phyloP scores from a whole-genome alignment of 1,140 invertebrate species.

The Platorchestia sp. region DNA sequence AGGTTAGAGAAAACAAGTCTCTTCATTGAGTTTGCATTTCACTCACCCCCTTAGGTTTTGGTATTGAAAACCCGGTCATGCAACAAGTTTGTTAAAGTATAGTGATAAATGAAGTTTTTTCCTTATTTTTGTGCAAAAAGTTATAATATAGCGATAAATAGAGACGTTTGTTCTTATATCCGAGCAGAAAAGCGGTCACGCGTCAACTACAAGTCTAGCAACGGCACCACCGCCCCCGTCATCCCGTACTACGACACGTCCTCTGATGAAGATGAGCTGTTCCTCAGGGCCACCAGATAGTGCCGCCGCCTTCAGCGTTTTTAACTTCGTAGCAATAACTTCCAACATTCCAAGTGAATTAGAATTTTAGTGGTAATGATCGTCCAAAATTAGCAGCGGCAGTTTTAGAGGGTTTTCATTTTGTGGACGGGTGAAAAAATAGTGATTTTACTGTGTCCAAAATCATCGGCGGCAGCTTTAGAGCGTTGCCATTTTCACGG shows the following conservation, averaged over 20 bases:
- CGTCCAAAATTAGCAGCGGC: not conserved
- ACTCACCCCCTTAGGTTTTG: no score
- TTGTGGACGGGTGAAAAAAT: no score
- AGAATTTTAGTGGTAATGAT: not conserved
- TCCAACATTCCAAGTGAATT: not conserved
- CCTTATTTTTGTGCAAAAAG: no score
- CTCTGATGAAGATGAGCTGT: conserved; percentile 32
- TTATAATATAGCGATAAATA: no score
- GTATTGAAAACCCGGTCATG: no score
- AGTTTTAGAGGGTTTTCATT: no score
- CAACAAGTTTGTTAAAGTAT: no score
- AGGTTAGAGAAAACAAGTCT: no score
- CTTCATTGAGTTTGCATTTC: no score
- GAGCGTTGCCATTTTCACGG: not conserved
- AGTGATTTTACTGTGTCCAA: no score
- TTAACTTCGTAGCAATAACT: not conserved
- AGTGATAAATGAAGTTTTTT: no score
- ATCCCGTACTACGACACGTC: conserved; percentile 37
- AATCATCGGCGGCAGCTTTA: not conserved
- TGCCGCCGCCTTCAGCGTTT: not conserved
- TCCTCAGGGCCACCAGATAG: conserved; percentile 38
- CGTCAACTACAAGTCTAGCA: not conserved
- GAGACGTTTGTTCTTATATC: no score
- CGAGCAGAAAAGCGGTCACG: conserved; percentile 25
- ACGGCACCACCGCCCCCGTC: not conserved